Evolutionary conservation across 2,888 invertebrate genomes (phyloP).

Genomic region (Hypomecis punctinalis): DNA sequence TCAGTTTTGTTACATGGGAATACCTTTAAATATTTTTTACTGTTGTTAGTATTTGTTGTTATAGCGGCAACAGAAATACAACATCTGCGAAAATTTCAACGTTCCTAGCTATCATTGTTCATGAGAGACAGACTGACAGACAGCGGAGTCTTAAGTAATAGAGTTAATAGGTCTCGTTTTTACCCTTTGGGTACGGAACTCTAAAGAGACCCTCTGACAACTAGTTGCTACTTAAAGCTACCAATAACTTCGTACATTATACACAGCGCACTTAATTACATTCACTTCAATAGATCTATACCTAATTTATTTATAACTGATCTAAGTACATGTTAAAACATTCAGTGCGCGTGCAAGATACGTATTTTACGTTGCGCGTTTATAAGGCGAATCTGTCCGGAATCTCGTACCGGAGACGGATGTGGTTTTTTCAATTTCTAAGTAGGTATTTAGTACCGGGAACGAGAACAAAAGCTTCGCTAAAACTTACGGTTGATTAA

Average conservation of each 20-base stretch:
- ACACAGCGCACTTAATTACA: constrained; percentile 8
- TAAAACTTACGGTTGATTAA: neutral
- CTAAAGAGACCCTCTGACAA: no score
- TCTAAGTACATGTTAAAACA: constrained; percentile 10
- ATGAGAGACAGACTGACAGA: no score
- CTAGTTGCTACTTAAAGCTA: no score
- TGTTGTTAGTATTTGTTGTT: no score
- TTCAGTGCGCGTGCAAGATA: constrained; percentile 10
- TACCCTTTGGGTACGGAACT: no score
- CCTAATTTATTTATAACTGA: constrained; percentile 2
- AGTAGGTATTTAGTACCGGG: neutral
- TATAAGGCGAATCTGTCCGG: constrained; percentile 12
- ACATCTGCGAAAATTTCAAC: no score
- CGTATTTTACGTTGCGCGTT: constrained; percentile 20
- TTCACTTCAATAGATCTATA: neutral
- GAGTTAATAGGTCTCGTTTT: no score
- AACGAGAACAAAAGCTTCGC: neutral
- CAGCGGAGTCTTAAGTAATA: no score
- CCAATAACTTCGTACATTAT: neutral
- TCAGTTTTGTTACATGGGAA: no score
- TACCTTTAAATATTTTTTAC: no score
- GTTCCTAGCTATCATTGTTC: no score
- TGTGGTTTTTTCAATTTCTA: constrained; percentile 6
- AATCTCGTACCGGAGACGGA: constrained; percentile 30
- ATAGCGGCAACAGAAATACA: no score